phyloP scores from a whole-genome alignment of 2,888 invertebrate species.

The Oxycera nigricornis region DNA sequence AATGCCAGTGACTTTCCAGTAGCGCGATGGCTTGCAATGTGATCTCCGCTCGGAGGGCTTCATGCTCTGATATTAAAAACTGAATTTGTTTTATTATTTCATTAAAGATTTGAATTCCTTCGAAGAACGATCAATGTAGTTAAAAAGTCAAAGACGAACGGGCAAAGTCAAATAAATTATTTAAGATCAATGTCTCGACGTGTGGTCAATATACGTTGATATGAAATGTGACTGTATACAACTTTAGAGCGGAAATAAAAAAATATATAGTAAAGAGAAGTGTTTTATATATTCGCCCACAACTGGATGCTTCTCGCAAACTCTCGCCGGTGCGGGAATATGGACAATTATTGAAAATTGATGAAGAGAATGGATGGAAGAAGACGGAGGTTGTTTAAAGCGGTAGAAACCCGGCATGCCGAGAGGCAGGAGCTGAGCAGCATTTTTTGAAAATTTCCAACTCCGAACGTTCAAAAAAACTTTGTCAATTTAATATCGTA shows the following conservation, averaged over 20 bases:
- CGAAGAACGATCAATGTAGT: not conserved
- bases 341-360: too few relatives aligned
- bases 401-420: too few relatives aligned
- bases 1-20: slow-evolving; percentile 38
- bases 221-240: slow-evolving; percentile 34
- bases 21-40: not conserved
- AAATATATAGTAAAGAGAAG: slow-evolving; percentile 10
- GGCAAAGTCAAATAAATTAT: not conserved
- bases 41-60: not conserved
- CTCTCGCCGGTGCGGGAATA: too few relatives aligned
- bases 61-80: not conserved
- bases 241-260: slow-evolving; percentile 37
- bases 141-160: not conserved
- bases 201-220: slow-evolving; percentile 7
- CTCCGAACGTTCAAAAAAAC: too few relatives aligned
- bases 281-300: slow-evolving; percentile 17
- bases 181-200: slow-evolving; percentile 30
- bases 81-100: slow-evolving; percentile 1
- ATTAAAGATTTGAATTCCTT: not conserved
- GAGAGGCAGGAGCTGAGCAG: too few relatives aligned
- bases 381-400: too few relatives aligned
- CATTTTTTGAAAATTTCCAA: too few relatives aligned
- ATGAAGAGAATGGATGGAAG: too few relatives aligned
- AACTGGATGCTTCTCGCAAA: too few relatives aligned
- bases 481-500: too few relatives aligned